A percentile compares a stretch with the other conserved stretches of the same genome.
These are phyloP conservation scores for Carassius auratus DNA, from an alignment of 2,113 vertebrate species.

Conservation along the genomic window DNA sequence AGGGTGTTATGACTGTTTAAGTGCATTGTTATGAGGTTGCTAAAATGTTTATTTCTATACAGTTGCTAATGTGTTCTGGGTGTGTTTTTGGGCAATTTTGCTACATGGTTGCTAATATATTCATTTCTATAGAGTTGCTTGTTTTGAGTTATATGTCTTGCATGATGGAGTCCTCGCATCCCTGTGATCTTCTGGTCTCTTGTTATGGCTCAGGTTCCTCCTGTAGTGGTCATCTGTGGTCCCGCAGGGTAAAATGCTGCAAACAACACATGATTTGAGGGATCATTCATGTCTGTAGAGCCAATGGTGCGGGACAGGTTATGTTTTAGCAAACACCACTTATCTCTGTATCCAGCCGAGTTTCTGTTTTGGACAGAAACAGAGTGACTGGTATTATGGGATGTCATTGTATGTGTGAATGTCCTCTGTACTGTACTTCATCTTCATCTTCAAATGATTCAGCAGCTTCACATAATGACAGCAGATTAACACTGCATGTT, in stretches of 20 bases:
- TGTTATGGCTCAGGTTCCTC: too few relatives aligned
- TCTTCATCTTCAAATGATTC: background rate
- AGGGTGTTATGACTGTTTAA: too few relatives aligned
- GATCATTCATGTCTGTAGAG: background rate
- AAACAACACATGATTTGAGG: background rate
- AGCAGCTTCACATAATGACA: conserved; percentile 1
- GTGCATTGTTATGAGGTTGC: background rate
- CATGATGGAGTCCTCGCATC: too few relatives aligned
- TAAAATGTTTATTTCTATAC: background rate
- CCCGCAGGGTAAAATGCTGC: background rate
- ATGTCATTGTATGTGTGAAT: conserved; percentile 29
- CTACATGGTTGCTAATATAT: too few relatives aligned
- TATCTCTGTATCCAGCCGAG: background rate
- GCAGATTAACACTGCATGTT: background rate
- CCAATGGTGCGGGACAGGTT: background rate
- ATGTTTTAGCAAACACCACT: background rate
- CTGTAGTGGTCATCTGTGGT: too few relatives aligned
- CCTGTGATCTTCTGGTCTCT: too few relatives aligned
- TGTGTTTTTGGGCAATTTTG: too few relatives aligned
- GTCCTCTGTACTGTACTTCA: conserved; percentile 28
- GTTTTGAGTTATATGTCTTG: too few relatives aligned
- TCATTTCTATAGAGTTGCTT: too few relatives aligned
- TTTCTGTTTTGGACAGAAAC: background rate
- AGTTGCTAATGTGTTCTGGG: background rate
- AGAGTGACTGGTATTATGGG: conserved; percentile 34